Conservation (phyloP, 2,113 vertebrate genomes). For the Orthonyx spaldingii region DNA sequence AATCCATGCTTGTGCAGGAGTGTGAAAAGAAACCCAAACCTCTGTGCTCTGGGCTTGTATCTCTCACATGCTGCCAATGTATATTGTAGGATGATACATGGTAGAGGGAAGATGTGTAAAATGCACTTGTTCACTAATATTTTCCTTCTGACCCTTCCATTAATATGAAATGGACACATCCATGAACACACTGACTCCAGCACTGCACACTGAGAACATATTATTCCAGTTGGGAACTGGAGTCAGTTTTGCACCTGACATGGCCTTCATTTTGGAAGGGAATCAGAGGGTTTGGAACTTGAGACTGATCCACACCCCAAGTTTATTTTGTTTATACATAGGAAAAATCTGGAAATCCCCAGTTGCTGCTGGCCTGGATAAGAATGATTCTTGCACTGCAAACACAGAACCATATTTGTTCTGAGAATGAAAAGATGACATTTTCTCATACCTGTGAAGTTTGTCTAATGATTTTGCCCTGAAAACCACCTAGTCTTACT, state of each 20-base stretch:
- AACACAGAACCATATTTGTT: not conserved
- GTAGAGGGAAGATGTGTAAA: not conserved
- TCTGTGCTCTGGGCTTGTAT: not conserved
- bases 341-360: constrained; percentile 49
- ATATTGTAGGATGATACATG: not conserved
- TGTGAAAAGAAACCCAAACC: not conserved
- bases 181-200: not conserved
- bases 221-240: not conserved
- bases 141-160: not conserved
- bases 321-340: constrained; percentile 27
- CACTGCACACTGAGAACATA: not conserved
- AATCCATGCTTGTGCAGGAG: not conserved
- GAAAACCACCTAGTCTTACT: not conserved
- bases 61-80: not conserved
- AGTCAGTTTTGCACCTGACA: constrained; percentile 9
- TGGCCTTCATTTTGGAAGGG: not conserved
- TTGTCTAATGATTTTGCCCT: not conserved
- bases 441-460: not conserved
- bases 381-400: not conserved
- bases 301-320: not conserved
- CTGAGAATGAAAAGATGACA: not conserved
- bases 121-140: not conserved
- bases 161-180: not conserved
- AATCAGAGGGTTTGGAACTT: constrained; percentile 22
- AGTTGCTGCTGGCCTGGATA: not conserved